phyloP scores from a whole-genome alignment of 2,797 vertebrate species.

The Megalops cyprinoides region DNA sequence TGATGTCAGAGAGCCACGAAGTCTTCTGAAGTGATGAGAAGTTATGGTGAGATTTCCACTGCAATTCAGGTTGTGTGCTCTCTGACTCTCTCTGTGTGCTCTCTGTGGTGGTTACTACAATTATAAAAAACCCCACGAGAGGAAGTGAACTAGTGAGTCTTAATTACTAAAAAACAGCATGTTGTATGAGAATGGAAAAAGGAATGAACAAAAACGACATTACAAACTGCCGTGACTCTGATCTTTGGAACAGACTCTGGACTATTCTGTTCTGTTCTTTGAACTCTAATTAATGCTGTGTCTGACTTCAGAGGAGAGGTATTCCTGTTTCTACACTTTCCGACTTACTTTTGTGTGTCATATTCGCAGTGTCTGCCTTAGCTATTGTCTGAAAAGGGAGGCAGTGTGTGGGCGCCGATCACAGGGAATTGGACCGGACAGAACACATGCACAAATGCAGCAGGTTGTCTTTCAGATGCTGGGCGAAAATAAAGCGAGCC shows the following conservation, averaged over 20 bases:
- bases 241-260: too few species aligned
- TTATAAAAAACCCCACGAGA: neutral
- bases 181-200: neutral
- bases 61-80: neutral
- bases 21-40: constrained; percentile 49
- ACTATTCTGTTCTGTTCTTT: neutral
- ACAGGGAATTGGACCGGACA: constrained; percentile 28
- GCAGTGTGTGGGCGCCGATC: neutral
- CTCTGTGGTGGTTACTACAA: neutral
- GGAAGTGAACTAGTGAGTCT: neutral
- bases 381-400: constrained; percentile 24
- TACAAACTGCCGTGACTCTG: neutral
- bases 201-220: neutral
- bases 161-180: constrained; percentile 17
- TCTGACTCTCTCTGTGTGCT: neutral
- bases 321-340: constrained; percentile 2
- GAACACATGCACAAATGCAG: constrained; percentile 48
- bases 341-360: neutral
- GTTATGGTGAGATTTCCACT: constrained; percentile 11
- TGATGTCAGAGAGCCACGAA: constrained; percentile 50
- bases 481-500: constrained; percentile 49
- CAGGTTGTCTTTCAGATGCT: constrained; percentile 47
- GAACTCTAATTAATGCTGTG: neutral
- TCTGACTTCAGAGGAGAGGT: constrained; percentile 1
- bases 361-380: constrained; percentile 31